Percentiles rank a stretch among this genome's conserved stretches.
Conservation (phyloP, 2,888 invertebrate species). For the Parasteatoda lunata region DNA sequence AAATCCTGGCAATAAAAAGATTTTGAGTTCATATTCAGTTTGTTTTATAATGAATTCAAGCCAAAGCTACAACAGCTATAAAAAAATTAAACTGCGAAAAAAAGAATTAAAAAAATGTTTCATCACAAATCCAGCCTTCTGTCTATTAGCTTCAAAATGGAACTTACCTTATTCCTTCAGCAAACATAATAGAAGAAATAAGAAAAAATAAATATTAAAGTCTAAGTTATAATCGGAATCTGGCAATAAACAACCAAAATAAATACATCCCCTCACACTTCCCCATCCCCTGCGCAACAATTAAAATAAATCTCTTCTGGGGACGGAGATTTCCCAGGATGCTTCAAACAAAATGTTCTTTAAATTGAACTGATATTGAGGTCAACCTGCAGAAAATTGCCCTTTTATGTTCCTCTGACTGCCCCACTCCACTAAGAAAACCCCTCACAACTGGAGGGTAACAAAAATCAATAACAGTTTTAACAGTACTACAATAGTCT, state of each 20-base stretch:
- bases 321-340: background rate
- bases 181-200: too few species aligned
- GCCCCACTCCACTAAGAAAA: constrained; percentile 26
- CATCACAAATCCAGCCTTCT: too few species aligned
- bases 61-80: too few species aligned
- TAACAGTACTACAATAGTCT: constrained; percentile 45
- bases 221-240: too few species aligned
- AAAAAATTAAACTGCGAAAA: too few species aligned
- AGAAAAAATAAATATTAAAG: too few species aligned
- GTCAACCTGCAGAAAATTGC: constrained; percentile 45
- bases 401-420: constrained; percentile 33
- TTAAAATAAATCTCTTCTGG: constrained; percentile 19
- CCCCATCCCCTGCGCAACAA: background rate
- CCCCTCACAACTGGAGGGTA: constrained; percentile 1
- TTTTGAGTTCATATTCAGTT: too few species aligned
- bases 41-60: too few species aligned
- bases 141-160: too few species aligned
- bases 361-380: constrained; percentile 27
- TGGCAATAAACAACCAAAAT: background rate
- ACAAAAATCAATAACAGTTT: constrained; percentile 43
- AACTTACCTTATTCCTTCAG: too few species aligned
- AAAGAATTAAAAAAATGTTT: too few species aligned
- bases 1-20: too few species aligned
- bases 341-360: background rate
- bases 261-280: background rate